phyloP scores from a whole-genome alignment of 2,113 vertebrate species.

The Theropithecus gelada region DNA sequence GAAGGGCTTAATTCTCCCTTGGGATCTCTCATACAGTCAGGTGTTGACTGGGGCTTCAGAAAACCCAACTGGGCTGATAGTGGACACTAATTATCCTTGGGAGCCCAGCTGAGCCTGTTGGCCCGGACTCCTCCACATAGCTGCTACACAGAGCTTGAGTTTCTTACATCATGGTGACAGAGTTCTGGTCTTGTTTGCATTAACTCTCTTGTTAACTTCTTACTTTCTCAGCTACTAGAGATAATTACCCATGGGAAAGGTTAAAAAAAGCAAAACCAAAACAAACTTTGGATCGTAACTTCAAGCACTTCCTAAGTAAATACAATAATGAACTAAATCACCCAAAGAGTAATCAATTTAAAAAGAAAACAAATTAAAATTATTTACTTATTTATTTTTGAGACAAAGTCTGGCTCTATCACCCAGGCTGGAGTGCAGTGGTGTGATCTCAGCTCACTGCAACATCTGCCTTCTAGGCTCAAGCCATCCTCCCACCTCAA shows the following conservation, averaged over 20 bases:
- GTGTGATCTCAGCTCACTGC: too few species aligned
- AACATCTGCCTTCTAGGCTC: too few species aligned
- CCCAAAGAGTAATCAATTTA: constrained; percentile 15
- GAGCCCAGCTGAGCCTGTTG: neutral
- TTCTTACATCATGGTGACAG: neutral
- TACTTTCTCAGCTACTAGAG: neutral
- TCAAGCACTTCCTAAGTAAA: neutral
- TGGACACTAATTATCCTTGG: neutral
- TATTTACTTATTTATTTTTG: too few species aligned
- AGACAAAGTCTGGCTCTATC: too few species aligned
- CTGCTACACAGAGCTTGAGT: neutral
- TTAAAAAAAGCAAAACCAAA: constrained; percentile 8
- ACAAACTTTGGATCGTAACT: neutral
- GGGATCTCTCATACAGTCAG: neutral
- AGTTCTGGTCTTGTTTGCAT: neutral
- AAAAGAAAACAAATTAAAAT: constrained; percentile 34
- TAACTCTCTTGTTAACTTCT: neutral
- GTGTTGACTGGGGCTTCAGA: neutral
- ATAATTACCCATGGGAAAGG: neutral
- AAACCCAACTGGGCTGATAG: neutral
- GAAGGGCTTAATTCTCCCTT: neutral
- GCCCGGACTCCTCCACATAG: fast-evolving
- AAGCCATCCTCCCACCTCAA: too few species aligned
- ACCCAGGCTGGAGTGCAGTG: too few species aligned
- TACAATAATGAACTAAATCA: neutral